Evolutionary conservation across 2,888 invertebrate genomes (phyloP).

Genomic region (Latrodectus elegans): DNA sequence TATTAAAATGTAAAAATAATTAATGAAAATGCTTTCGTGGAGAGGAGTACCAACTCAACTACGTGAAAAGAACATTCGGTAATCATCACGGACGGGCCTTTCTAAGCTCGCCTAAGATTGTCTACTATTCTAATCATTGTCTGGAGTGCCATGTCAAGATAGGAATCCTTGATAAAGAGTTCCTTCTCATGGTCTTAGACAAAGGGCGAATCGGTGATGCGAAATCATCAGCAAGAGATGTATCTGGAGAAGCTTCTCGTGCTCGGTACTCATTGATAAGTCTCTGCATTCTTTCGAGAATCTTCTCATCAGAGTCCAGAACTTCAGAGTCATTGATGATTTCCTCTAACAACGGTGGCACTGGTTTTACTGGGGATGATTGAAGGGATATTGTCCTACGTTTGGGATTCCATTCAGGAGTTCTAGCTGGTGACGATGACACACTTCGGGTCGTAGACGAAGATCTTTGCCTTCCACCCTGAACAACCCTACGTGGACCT

Average conservation of each 20-base stretch:
- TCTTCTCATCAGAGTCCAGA: conserved; percentile 63
- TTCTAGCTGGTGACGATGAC: conserved; percentile 53
- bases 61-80: neutral
- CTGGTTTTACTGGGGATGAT: conserved; percentile 60
- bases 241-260: conserved; percentile 42
- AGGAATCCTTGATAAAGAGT: conserved; percentile 56
- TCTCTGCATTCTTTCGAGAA: conserved; percentile 59
- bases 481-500: neutral
- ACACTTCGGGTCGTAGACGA: conserved; percentile 54
- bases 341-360: conserved; percentile 65
- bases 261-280: conserved; percentile 64
- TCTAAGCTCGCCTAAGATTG: conserved; percentile 20
- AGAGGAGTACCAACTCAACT: neutral
- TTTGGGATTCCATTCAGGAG: conserved; percentile 52
- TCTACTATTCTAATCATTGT: conserved; percentile 26
- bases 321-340: conserved; percentile 63
- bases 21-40: too few relatives aligned
- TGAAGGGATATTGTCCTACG: conserved; percentile 53
- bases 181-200: conserved; percentile 45
- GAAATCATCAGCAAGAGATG: conserved; percentile 44
- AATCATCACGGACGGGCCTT: neutral
- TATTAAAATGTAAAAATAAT: too few relatives aligned
- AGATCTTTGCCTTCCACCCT: conserved; percentile 33
- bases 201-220: conserved; percentile 28
- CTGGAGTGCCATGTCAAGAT: conserved; percentile 55